These are phyloP conservation scores for Sclerurus mexicanus DNA, from an alignment of 2,113 vertebrate species.

Conservation along the genomic window DNA sequence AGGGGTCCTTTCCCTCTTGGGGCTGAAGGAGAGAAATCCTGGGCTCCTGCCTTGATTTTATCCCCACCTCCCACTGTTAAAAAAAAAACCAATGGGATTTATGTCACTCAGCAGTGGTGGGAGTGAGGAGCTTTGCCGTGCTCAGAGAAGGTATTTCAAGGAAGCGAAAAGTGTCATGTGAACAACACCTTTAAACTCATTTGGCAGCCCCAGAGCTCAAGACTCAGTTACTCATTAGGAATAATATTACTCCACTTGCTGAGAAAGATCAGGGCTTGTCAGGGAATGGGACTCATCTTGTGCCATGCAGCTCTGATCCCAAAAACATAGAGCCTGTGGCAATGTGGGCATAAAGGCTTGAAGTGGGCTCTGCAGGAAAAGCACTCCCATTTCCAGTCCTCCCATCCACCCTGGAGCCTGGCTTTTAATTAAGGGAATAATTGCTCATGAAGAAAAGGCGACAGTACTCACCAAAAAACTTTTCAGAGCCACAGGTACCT, in stretches of 20 bases:
- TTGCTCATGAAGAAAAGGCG: background rate
- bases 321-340: background rate
- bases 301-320: background rate
- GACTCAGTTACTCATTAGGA: background rate
- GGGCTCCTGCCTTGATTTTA: background rate
- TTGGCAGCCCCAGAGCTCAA: background rate
- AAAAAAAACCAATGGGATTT: background rate
- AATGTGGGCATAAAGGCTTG: background rate
- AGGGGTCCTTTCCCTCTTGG: accelerated
- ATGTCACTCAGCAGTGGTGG: background rate
- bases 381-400: background rate
- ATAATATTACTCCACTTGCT: background rate
- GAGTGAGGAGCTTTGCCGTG: background rate
- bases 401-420: background rate
- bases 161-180: background rate
- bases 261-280: background rate
- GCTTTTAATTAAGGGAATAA: background rate
- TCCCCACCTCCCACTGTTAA: background rate
- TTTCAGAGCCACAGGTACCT: background rate
- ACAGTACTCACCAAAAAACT: slow-evolving; percentile 59
- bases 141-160: background rate
- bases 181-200: background rate
- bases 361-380: background rate
- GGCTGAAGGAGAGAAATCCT: background rate
- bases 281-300: background rate